phyloP scores from a whole-genome alignment of 2,888 invertebrate genomes.

The Platycheirus rosarum region DNA sequence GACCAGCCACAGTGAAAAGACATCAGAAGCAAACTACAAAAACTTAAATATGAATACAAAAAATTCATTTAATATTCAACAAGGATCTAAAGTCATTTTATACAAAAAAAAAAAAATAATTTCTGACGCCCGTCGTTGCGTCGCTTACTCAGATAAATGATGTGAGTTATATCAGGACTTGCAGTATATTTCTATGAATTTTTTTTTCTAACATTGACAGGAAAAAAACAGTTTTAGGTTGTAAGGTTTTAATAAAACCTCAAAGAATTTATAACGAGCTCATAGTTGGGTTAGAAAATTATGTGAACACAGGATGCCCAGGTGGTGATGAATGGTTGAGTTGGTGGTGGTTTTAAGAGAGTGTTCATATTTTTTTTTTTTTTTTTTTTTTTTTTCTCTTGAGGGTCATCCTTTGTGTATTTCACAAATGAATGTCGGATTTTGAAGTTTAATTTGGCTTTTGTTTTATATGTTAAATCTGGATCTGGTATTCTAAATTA shows the following conservation, averaged over 20 bases:
- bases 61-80: neutral
- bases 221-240: slow-evolving; percentile 12
- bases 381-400: neutral
- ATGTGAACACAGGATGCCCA: slow-evolving; percentile 1
- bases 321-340: slow-evolving; percentile 11
- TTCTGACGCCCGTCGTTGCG: slow-evolving; percentile 9
- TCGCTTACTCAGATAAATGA: neutral
- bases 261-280: slow-evolving; percentile 37
- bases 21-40: neutral
- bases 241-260: slow-evolving; percentile 47
- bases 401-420: neutral
- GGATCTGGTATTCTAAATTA: no score
- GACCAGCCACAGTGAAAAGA: neutral
- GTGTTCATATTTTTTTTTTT: neutral
- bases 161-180: slow-evolving; percentile 6
- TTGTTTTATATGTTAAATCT: no score
- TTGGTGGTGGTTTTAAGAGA: neutral
- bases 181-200: neutral
- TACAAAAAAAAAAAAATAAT: neutral
- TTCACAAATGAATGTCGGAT: no score
- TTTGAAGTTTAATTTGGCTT: no score
- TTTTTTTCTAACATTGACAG: neutral
- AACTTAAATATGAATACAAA: neutral
- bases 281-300: slow-evolving; percentile 4
- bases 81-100: slow-evolving; percentile 11